Base-by-base conservation (phyloP, 2,797 vertebrate genomes). In the Macrochelys suwanniensis region DNA sequence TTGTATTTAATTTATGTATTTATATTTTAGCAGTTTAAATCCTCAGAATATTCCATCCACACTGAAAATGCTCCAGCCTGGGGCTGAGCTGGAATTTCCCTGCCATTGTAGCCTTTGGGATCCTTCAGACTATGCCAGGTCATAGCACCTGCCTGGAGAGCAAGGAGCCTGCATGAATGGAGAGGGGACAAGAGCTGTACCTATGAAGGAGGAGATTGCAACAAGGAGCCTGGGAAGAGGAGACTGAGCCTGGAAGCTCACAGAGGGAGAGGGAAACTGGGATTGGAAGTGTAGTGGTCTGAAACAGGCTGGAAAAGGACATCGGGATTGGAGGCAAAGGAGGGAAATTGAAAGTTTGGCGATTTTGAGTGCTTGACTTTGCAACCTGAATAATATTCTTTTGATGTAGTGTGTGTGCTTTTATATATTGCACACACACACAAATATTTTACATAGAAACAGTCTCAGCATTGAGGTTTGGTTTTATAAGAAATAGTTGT, bases 71-170 rank as follows among this genome's bases (percentile, higher is more conserved):
- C 82, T 94, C 89, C 84, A 25, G 65, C 11, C 21, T 61, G 56
- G 54, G 80, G 11, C 13, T 88, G 61, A 89, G 93, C 0, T 80
- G 84, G 33, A 71, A 80, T 93, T 80, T 88, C 88, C 92, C 82
- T 85, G 74, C 57, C 85, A 82, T 54, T 59, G 88, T 71, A 85
- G 53, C 83, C 31, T 94, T n/a, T 53, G 37, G 94, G 76, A 89
- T 80, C 45, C 57, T 57, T 77, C n/a, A 85, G 53, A 88, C 85
- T 74, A 89, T 88, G n/a, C 68, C 71, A 95, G 84, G 51, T 84
- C 57, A 90, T 85, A 93, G 71, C 91, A 93, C 93, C 80, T 74
- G 82, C 93, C 45, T 19, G 11, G 10, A 23, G 3, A 61, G 45
- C 76, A 28, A 28, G 89, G 56, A 77, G 53, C n/a, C 77, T 92